Evolutionary conservation across 2,113 vertebrate species (phyloP).

Genomic region (Tragelaphus strepsiceros): DNA sequence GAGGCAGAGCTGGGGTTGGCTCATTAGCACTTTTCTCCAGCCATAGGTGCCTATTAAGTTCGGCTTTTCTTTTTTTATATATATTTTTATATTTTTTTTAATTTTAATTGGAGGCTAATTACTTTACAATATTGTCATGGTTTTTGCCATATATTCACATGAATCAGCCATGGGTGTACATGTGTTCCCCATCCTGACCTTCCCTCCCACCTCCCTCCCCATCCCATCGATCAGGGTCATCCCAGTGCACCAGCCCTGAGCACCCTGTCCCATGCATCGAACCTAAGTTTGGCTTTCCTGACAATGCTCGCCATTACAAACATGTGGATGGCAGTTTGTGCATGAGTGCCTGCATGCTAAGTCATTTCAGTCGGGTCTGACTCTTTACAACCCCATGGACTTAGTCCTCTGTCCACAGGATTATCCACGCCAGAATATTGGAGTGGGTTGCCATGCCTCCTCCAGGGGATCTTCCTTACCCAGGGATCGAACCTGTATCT

Average conservation of each 20-base stretch:
- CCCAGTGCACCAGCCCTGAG: neutral
- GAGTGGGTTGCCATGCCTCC: neutral
- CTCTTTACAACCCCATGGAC: neutral
- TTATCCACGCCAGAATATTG: neutral
- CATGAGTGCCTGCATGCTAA: neutral
- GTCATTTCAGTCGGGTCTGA: neutral
- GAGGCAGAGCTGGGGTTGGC: neutral
- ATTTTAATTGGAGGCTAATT: neutral
- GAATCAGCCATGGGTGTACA: neutral
- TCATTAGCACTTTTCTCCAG: neutral
- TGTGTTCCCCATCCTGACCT: neutral
- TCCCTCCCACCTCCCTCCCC: neutral
- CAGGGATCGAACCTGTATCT: neutral
- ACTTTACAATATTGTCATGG: neutral
- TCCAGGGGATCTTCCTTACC: neutral
- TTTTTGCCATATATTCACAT: neutral
- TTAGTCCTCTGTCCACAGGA: neutral
- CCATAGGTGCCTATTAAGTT: neutral
- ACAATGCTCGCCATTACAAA: neutral
- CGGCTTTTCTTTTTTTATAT: neutral
- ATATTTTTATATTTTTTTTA: neutral
- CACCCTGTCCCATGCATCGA: neutral
- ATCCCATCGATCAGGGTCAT: neutral
- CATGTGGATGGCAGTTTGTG: neutral
- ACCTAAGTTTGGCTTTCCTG: neutral